A percentile compares a stretch with the other conserved stretches of the same genome.
Conservation (phyloP, 2,797 vertebrate genomes). For the Vireo griseus region DNA sequence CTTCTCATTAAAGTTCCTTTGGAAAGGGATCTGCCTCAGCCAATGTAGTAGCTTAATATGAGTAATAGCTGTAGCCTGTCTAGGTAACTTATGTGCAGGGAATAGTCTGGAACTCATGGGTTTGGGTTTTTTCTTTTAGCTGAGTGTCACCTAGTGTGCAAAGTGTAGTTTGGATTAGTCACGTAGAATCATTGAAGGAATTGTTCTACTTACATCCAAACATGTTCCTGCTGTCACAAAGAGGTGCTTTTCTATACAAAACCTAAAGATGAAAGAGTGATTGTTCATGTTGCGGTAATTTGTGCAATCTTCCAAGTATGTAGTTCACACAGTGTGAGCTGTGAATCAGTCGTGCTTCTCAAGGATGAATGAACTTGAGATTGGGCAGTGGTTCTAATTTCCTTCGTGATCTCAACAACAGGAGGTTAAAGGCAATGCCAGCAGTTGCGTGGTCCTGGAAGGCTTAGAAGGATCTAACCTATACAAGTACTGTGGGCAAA, state of each 20-base stretch:
- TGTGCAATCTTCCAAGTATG: background rate
- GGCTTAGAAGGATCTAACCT: background rate
- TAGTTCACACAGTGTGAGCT: background rate
- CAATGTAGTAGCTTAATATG: rapidly evolving
- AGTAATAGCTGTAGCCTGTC: background rate
- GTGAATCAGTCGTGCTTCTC: background rate
- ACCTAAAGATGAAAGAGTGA: background rate
- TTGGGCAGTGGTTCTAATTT: background rate
- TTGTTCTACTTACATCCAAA: rapidly evolving
- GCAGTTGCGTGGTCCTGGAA: rapidly evolving
- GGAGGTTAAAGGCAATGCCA: background rate
- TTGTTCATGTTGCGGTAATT: background rate
- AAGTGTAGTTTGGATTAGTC: background rate
- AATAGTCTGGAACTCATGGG: background rate
- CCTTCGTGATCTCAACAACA: background rate
- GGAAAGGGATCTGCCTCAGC: background rate
- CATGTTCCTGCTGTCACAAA: background rate
- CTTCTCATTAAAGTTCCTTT: background rate
- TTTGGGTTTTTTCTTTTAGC: background rate
- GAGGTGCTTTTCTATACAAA: background rate
- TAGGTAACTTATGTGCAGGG: background rate
- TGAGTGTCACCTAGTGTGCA: background rate
- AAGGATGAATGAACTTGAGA: background rate
- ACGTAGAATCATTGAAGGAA: background rate
- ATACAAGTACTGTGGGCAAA: background rate